These are phyloP conservation scores for Mythimna pallens DNA, from an alignment of 2,888 invertebrate species.

Conservation along the genomic window DNA sequence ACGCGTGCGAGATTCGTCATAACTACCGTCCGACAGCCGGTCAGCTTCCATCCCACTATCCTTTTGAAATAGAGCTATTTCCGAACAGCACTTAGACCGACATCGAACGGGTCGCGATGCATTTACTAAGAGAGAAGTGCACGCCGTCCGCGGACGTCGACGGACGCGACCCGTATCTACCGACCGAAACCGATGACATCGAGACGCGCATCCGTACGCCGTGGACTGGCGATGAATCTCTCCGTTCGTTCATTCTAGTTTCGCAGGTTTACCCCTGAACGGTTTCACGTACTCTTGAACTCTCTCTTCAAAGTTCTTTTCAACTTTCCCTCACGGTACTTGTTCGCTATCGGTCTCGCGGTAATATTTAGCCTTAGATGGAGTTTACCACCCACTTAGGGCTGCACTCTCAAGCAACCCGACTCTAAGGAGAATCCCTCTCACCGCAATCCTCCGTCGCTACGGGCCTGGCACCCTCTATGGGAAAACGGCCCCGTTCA, in stretches of 20 bases:
- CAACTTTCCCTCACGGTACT: conserved; percentile 93
- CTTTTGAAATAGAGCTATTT: no score
- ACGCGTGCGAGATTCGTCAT: conserved; percentile 69
- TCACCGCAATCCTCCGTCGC: conserved; percentile 72
- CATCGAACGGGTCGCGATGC: conserved; percentile 89
- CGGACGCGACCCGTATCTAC: conserved; percentile 1
- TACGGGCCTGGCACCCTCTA: conserved; percentile 90
- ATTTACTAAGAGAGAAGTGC: conserved; percentile 84
- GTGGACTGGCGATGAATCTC: conserved; percentile 79
- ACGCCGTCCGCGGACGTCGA: conserved; percentile 59
- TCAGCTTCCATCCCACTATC: neutral
- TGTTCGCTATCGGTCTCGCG: conserved; percentile 92
- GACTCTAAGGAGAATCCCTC: conserved; percentile 80
- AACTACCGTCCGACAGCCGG: conserved; percentile 59
- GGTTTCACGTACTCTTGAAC: conserved; percentile 89
- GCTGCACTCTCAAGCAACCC: conserved; percentile 92
- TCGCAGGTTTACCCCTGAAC: conserved; percentile 91
- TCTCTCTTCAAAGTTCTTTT: conserved; percentile 93
- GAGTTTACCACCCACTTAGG: conserved; percentile 92
- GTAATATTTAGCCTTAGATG: conserved; percentile 91
- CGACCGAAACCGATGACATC: neutral
- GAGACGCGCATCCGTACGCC: conserved; percentile 63
- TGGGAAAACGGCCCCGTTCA: conserved; percentile 81
- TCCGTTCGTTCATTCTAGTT: conserved; percentile 87
- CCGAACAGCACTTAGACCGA: conserved; percentile 77